Evolutionary conservation across 37 sponge, comb jelly and placozoan species (phyloP).

Genomic region (Halichondria panicea): DNA sequence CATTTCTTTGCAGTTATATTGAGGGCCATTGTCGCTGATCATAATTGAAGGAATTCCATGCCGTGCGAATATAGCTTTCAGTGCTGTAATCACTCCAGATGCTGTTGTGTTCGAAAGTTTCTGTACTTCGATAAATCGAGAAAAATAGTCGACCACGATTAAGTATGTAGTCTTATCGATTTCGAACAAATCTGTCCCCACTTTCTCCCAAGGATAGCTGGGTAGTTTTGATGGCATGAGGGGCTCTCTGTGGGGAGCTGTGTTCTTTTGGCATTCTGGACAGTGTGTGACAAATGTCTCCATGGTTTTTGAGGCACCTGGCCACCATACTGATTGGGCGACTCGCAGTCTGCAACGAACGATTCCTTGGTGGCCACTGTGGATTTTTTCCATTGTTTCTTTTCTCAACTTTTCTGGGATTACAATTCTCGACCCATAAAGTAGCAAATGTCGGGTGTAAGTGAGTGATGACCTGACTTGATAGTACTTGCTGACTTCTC

Average conservation of each 20-base stretch:
- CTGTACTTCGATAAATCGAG: conserved; percentile 7
- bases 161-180: conserved; percentile 15
- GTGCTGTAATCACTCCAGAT: not conserved
- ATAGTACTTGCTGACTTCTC: conserved; percentile 4
- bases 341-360: conserved; percentile 27
- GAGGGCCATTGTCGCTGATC: not conserved
- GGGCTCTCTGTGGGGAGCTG: not conserved
- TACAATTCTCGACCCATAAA: conserved; percentile 18
- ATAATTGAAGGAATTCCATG: not conserved
- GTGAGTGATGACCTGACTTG: conserved; percentile 1
- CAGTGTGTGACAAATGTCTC: conserved; percentile 10
- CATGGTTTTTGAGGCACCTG: conserved; percentile 16
- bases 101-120: conserved; percentile 17
- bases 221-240: not conserved
- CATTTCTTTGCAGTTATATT: not conserved
- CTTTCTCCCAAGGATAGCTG: conserved; percentile 13
- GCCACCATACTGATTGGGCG: conserved; percentile 55
- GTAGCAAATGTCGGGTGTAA: not conserved
- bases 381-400: conserved; percentile 8
- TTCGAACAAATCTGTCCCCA: conserved; percentile 22
- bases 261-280: conserved; percentile 3
- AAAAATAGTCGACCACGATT: conserved; percentile 27
- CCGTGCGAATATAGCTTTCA: not conserved
- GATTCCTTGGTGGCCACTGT: conserved; percentile 33
- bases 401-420: conserved; percentile 2